Percentiles rank a stretch among this genome's conserved stretches.
Evolutionary conservation across 2,113 vertebrate species (phyloP).

Genomic region (Etheostoma spectabile): DNA sequence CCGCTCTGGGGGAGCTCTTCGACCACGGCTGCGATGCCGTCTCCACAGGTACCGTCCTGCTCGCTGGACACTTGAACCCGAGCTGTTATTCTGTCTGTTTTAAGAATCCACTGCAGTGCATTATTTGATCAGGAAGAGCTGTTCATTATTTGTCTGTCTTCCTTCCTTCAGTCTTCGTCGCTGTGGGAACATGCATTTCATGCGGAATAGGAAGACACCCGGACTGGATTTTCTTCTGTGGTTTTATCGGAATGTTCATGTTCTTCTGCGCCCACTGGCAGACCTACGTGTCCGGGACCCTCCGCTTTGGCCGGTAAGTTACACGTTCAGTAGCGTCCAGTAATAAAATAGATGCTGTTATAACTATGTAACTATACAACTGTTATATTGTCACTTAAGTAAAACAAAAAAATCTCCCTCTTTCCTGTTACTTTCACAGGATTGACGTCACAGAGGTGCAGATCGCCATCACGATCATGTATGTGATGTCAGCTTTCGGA

Average conservation of each 20-base stretch:
- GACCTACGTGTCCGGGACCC: slow-evolving; percentile 95
- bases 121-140: neutral
- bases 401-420: neutral
- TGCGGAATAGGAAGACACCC: slow-evolving; percentile 89
- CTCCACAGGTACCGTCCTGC: slow-evolving; percentile 91
- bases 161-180: slow-evolving; percentile 90
- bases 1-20: slow-evolving; percentile 95
- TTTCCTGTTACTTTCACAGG: slow-evolving; percentile 72
- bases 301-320: slow-evolving; percentile 95
- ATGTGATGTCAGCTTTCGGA: slow-evolving; percentile 90
- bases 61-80: neutral
- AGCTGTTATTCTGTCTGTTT: neutral
- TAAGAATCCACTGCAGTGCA: neutral
- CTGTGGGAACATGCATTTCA: slow-evolving; percentile 90
- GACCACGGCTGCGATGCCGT: slow-evolving; percentile 98
- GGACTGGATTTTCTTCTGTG: slow-evolving; percentile 95
- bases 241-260: slow-evolving; percentile 95
- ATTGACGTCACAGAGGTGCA: slow-evolving; percentile 98
- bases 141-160: neutral
- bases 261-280: slow-evolving; percentile 99
- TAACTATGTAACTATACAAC: neutral
- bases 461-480: slow-evolving; percentile 88
- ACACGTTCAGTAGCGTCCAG: neutral
- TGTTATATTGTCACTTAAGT: neutral
- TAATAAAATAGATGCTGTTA: neutral